Evolutionary conservation across 1,140 invertebrate genomes (phyloP), one percentile per base, ranked within the genome.

Genomic region (Agrypnia vestita): DNA sequence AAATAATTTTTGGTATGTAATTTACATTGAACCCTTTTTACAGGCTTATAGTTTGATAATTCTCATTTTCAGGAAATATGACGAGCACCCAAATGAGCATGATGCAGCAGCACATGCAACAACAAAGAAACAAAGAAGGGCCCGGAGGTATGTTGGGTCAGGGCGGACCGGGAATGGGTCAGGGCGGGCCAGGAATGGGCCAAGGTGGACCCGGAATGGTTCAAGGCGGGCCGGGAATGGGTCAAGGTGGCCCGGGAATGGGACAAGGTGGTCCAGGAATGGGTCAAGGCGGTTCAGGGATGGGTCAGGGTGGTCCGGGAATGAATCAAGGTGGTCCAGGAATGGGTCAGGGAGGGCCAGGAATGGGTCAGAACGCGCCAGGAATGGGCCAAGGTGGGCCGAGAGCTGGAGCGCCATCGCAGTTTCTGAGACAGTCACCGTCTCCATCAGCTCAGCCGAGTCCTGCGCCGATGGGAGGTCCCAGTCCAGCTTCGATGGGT

Each of bases 361-460:
- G 55, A 15, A 92, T 87, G 86, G 86, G 86, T 85, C 77, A 86
- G 85, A 59, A 84, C 82, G 72, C 25, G 4, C 49, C 53, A 3
- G 64, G 8, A 10, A 17, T 10, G 84, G 85, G 84, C 84, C 85
- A 86, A 91, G 86, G 87, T 84, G 21, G 86, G 85, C 85, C 87
- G 21, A 86, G 86, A 71, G 82, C 84, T 0, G 89, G 89, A 46
- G 88, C 91, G 11, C 91, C 92, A 3, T 92, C 93, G 3, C 93
- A 94, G 86, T 94, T 94, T 86, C 87, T 94, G 69, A 85, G 92
- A 13, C 93, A 94, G 84, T 94, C 93, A 84, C 94, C 93, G 11
- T 93, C 92, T 8, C 92, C 92, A 4, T 93, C 93, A 12, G 93
- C 92, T n/a, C 92, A 93, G 17, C 92, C 93, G 15, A 93, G 93